These are phyloP conservation scores for Harpalus rubripes DNA, from an alignment of 2,888 invertebrate species.

Conservation along the genomic window DNA sequence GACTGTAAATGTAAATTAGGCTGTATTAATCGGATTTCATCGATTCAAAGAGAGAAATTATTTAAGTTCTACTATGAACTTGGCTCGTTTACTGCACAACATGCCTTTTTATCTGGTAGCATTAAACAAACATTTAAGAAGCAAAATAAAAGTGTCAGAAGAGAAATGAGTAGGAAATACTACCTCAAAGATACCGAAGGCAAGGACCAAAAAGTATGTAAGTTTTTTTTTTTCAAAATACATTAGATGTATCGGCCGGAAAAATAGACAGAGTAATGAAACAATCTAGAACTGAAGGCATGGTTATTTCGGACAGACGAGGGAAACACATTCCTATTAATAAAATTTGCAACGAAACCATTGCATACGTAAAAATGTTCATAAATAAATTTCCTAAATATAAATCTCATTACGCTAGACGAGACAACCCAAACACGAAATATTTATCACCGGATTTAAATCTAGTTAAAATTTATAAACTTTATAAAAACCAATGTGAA, in stretches of 20 bases:
- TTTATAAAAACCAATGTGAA: not conserved
- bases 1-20: too few relatives aligned
- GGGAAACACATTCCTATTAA: not conserved
- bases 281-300: not conserved
- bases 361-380: not conserved
- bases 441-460: slow-evolving; percentile 10
- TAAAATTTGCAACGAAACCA: not conserved
- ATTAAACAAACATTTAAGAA: too few relatives aligned
- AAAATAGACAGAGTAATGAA: slow-evolving; percentile 7
- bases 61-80: too few relatives aligned
- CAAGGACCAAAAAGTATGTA: not conserved
- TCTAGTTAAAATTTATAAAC: slow-evolving; percentile 4
- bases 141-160: too few relatives aligned
- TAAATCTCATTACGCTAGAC: not conserved
- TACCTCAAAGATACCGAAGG: too few relatives aligned
- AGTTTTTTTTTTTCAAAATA: not conserved
- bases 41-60: too few relatives aligned
- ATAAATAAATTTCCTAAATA: slow-evolving; percentile 14
- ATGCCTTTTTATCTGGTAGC: too few relatives aligned
- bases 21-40: too few relatives aligned
- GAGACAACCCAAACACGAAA: not conserved
- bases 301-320: not conserved
- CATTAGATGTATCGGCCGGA: slow-evolving; percentile 1
- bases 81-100: too few relatives aligned
- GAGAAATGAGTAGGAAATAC: too few relatives aligned